Base-by-base conservation (phyloP, 1,140 invertebrate genomes). In the Frieseomelitta varia region DNA sequence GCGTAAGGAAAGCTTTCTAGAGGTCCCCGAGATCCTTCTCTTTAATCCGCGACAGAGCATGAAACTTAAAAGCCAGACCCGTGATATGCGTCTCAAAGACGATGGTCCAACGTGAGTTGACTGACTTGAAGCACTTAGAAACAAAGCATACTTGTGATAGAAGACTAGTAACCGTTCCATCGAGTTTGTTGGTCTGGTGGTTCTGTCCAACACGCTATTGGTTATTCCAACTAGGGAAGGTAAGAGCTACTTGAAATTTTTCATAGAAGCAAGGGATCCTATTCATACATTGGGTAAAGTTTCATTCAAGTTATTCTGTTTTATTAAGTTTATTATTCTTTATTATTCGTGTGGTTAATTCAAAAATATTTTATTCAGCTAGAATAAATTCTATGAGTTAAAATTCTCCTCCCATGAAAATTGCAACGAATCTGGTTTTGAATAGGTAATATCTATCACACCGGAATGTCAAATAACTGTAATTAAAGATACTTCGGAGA, bases 1-100 rank as follows among this genome's bases (percentile, higher is more conserved):
- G 56, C 63, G 53, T 27, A 84, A 80, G 53, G 69, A 81, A 78
- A 83, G 81, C 81, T 83, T 83, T 78, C 81, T 78, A 83, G 75
- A 69, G 65, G 75, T 15, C 34, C 61, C 10, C 12, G 24, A 61
- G 34, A 27, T n/a, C 11, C n/a, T 65, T 12, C 73, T 34, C 30
- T 78, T 78, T 68, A 69, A 78, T 83, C 19, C 24, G 27, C 55
- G 39, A 63, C 69, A 63, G n/a, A 68, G 2, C n/a, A 68, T 68
- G 81, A 81, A 81, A 75, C 47, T 67, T 75, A 65, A 75, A 65
- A 75, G 58, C 11, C 24, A 47, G 39, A 72, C 47, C 47, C 14
- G 69, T 53, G 69, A 71, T 27, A 72, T 39, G 24, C 14, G 47
- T 15, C 39, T 51, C n/a, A 24, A 15, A 72, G 47, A 24, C 47